Percentiles rank a stretch among this genome's conserved stretches.
These are phyloP conservation scores for Diachrysia chrysitis DNA, from an alignment of 2,888 invertebrate species.

Conservation along the genomic window DNA sequence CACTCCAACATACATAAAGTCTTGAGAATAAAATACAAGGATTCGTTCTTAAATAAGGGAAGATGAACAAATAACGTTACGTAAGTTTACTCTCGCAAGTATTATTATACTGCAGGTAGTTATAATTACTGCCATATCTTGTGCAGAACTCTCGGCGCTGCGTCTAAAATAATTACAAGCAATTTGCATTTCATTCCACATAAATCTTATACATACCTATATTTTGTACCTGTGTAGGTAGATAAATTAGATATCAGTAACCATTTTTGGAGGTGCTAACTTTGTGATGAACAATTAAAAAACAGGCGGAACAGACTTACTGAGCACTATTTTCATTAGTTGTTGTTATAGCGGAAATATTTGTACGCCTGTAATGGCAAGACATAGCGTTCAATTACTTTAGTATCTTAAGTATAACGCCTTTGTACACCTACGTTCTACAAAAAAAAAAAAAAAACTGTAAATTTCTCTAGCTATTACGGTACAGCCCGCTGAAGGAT, in stretches of 20 bases:
- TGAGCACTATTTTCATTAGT: too few relatives aligned
- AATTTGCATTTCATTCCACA: slow-evolving; percentile 1
- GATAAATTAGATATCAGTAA: background rate
- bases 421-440: too few relatives aligned
- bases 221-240: background rate
- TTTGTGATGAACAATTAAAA: background rate
- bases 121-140: slow-evolving; percentile 2
- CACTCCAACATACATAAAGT: background rate
- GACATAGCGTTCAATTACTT: too few relatives aligned
- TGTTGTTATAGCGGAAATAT: too few relatives aligned
- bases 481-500: too few relatives aligned
- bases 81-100: background rate
- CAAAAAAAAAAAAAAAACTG: too few relatives aligned
- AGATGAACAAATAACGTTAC: background rate
- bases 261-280: background rate
- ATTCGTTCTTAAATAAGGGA: background rate
- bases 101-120: slow-evolving; percentile 1
- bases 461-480: too few relatives aligned
- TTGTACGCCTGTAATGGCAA: too few relatives aligned
- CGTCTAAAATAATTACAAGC: background rate
- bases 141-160: background rate
- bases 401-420: too few relatives aligned
- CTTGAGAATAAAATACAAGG: background rate
- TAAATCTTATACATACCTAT: slow-evolving; percentile 1
- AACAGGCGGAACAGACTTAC: too few relatives aligned